Conservation (phyloP, 2,888 invertebrate genomes). For the Phorcus lineatus region DNA sequence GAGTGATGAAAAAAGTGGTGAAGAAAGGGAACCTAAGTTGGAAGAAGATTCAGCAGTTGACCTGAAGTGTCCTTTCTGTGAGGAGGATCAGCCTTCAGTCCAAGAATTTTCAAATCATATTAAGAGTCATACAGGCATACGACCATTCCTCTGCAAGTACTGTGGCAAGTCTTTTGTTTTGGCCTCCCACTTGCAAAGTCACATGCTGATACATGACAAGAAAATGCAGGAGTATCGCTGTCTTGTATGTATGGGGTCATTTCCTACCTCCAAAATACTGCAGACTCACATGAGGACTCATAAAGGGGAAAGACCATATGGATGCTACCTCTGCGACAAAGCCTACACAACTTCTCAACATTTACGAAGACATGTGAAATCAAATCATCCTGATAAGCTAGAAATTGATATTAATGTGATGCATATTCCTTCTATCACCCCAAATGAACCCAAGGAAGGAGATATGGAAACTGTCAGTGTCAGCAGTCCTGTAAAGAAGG, state of each 20-base stretch:
- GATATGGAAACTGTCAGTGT: not conserved
- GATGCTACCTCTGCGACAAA: constrained; percentile 12
- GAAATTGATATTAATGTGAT: constrained; percentile 5
- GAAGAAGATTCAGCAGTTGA: not conserved
- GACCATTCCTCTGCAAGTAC: not conserved
- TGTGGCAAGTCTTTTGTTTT: constrained; percentile 1
- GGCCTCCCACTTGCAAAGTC: not conserved
- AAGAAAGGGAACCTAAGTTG: not conserved
- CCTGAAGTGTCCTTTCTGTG: constrained; percentile 6
- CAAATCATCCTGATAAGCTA: not conserved
- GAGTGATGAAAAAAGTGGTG: too few relatives aligned
- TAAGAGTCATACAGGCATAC: not conserved
- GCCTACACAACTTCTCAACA: constrained; percentile 1
- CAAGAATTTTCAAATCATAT: not conserved
- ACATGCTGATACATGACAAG: constrained; percentile 1
- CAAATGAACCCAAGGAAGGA: not conserved
- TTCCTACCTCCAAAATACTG: not conserved
- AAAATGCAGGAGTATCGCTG: not conserved
- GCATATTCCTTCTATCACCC: not conserved
- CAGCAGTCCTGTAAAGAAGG: not conserved
- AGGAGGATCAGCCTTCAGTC: not conserved
- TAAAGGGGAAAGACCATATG: constrained; percentile 18
- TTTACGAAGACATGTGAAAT: constrained; percentile 3
- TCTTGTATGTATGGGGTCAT: not conserved
- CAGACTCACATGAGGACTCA: constrained; percentile 1